phyloP scores from a whole-genome alignment of 2,113 vertebrate genomes.

The Dromiciops gliroides region DNA sequence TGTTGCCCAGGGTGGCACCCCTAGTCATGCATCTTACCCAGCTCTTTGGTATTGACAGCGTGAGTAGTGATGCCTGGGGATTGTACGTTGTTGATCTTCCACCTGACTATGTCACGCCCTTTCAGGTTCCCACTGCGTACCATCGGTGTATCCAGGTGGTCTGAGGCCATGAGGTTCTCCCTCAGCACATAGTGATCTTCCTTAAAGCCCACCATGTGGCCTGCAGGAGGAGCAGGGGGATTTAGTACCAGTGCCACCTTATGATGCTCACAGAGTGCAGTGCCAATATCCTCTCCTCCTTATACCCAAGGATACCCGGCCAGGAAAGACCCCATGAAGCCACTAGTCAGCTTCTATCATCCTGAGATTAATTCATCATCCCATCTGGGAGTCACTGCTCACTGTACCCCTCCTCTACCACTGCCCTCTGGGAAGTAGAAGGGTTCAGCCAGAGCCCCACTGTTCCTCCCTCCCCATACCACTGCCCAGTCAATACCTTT shows the following conservation, averaged over 20 bases:
- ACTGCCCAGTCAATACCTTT: slow-evolving; percentile 83
- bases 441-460: not conserved
- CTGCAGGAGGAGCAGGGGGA: slow-evolving; percentile 77
- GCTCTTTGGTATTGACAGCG: slow-evolving; percentile 87
- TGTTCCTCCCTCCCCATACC: not conserved
- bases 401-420: not conserved
- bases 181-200: slow-evolving; percentile 96
- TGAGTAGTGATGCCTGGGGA: slow-evolving; percentile 81
- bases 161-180: slow-evolving; percentile 91
- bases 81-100: slow-evolving; percentile 97
- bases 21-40: slow-evolving; percentile 59
- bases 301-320: not conserved
- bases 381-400: not conserved
- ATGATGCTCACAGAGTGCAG: not conserved
- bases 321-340: not conserved
- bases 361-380: not conserved
- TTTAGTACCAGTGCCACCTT: not conserved
- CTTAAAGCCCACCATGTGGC: slow-evolving; percentile 95
- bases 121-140: slow-evolving; percentile 91
- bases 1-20: rapidly evolving
- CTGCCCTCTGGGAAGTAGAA: not conserved
- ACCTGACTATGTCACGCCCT: slow-evolving; percentile 91
- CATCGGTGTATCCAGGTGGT: slow-evolving; percentile 95
- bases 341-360: not conserved
- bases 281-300: not conserved